Evolutionary conservation across 2,888 invertebrate species (phyloP), one percentile per base, ranked within the genome.

Genomic region (Mimachlamys varia): DNA sequence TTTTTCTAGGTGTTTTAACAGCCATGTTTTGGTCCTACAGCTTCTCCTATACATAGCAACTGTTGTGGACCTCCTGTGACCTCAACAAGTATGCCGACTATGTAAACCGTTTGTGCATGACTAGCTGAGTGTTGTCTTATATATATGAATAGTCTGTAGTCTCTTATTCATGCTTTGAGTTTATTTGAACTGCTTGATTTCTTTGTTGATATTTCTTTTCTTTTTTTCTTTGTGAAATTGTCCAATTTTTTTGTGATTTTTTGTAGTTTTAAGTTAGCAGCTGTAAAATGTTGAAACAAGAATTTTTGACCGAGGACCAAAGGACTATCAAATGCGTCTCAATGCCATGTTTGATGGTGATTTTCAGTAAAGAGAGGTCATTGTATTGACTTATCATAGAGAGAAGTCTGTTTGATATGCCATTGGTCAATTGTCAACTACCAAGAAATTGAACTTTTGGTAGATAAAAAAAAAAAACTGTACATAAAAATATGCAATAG

Each of bases 21-120:
- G 76, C 27, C 76, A 76, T 76, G 76, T 76, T 76, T 76, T 76
- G 76, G 76, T 76, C 76, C 76, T 33, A 17, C 76, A 76, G 76
- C 33, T 13, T 76, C 76, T 27, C 76, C 76, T 33, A 15, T 27
- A 12, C 76, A 33, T 76, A 76, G 76, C 76, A 76, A 33, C 33
- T 76, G 76, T 76, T 76, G 76, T 76, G 76, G 76, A 76, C 76
- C 27, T 13, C 76, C 27, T 33, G 12, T 22, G 76, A 76, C 62
- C 62, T 17, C 22, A 19, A 62, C 19, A 76, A 76, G 76, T 76
- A 76, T 76, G 33, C 76, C 0, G 76, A 76, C 76, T 27, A 27
- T 76, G 27, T 76, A 76, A 76, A 76, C 12, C 33, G 76, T 76
- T 76, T 22, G 76, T 76, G 76, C 76, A 76, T 76, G 76, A 76